These are phyloP conservation scores for Formica aserva DNA, from an alignment of 2,888 invertebrate genomes.

Conservation along the genomic window DNA sequence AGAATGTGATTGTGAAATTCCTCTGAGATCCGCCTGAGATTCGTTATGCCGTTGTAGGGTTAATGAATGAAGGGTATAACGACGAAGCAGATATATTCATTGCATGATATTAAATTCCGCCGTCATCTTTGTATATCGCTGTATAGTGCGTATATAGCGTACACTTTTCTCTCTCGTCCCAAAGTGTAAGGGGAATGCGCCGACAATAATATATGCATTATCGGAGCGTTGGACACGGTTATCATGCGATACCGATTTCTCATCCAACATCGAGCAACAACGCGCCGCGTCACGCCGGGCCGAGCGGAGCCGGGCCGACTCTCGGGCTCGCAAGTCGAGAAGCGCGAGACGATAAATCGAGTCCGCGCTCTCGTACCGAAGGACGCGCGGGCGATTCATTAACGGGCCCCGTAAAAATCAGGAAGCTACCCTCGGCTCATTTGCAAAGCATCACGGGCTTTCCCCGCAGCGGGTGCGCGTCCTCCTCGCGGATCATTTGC, in stretches of 20 bases:
- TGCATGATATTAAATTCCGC: conserved; percentile 49
- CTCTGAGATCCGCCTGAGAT: conserved; percentile 20
- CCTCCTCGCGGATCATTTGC: conserved; percentile 70
- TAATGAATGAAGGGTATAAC: conserved; percentile 49
- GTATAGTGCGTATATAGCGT: not conserved
- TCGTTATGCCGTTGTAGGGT: conserved; percentile 39
- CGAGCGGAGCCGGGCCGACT: conserved; percentile 5
- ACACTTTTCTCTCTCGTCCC: conserved; percentile 3
- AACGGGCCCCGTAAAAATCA: conserved; percentile 70
- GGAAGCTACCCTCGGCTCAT: conserved; percentile 69
- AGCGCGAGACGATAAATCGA: conserved; percentile 54
- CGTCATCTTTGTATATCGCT: conserved; percentile 29
- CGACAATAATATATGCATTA: conserved; percentile 54
- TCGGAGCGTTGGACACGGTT: conserved; percentile 49
- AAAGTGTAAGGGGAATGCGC: conserved; percentile 1
- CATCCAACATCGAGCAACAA: conserved; percentile 44
- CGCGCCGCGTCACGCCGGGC: not conserved
- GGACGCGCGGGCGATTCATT: conserved; percentile 72
- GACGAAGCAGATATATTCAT: conserved; percentile 48
- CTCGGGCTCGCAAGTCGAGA: conserved; percentile 25
- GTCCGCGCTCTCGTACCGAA: conserved; percentile 48
- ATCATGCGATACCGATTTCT: conserved; percentile 58
- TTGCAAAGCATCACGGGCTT: conserved; percentile 69
- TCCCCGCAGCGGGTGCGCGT: conserved; percentile 42
- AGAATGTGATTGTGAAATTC: conserved; percentile 48